Percentiles rank a stretch among this genome's conserved stretches.
These are phyloP conservation scores for Leucozona laternaria DNA, from an alignment of 2,888 invertebrate genomes.

Conservation along the genomic window DNA sequence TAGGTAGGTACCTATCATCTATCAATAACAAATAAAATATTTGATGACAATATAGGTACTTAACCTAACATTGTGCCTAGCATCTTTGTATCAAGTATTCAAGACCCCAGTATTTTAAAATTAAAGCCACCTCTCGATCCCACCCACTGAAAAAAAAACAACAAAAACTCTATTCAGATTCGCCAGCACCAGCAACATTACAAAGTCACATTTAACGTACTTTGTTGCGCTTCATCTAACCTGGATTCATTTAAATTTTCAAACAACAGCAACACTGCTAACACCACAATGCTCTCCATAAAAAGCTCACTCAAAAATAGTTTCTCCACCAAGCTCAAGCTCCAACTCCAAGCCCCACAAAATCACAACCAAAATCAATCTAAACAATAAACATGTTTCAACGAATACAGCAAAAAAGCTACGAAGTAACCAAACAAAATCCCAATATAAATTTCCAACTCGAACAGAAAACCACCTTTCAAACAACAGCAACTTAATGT, in stretches of 20 bases:
- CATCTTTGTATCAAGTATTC: too few relatives aligned
- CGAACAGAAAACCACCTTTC: background rate
- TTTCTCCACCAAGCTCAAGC: background rate
- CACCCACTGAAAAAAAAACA: background rate
- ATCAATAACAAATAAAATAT: too few relatives aligned
- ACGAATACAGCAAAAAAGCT: background rate
- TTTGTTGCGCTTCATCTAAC: conserved; percentile 8
- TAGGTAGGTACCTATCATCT: too few relatives aligned
- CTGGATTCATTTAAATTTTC: background rate
- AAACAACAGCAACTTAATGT: too few relatives aligned
- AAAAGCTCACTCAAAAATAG: conserved; percentile 21
- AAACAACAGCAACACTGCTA: conserved; percentile 23
- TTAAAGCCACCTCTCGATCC: too few relatives aligned
- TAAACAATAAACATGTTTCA: conserved; percentile 33
- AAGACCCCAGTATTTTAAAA: too few relatives aligned
- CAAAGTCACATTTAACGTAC: background rate
- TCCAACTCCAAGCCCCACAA: background rate
- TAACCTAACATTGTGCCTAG: too few relatives aligned
- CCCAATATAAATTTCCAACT: background rate
- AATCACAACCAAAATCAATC: conserved; percentile 8
- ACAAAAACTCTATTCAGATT: background rate
- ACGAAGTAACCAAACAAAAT: background rate
- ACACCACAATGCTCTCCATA: background rate
- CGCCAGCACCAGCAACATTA: background rate
- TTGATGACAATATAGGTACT: too few relatives aligned